Evolutionary conservation across 1,140 invertebrate species (phyloP), one percentile per base, ranked within the genome.

Genomic region (Oncopodura yosiiana): DNA sequence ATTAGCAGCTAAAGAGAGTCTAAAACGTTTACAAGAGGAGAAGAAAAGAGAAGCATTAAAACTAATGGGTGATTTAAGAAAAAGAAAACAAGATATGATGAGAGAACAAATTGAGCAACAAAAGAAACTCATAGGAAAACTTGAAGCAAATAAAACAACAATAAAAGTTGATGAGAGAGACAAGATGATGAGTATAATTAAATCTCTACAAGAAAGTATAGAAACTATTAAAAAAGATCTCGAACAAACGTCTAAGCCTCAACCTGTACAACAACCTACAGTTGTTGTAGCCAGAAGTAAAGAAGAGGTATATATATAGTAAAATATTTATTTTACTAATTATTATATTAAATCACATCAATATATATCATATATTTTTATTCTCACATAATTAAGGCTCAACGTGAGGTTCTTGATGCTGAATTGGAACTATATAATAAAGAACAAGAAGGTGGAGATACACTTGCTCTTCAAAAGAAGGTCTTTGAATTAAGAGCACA

Each of bases 341-440:
- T n/a, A 38, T 38, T 9, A 24, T 53, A 19, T 43, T 12, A 57
- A 26, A 3, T 42, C 29, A 21, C 3, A 18, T 48, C 16, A 11
- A 9, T 21, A 9, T 11, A 18, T 24, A 39, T 61, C 2, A 38
- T 6, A 18, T 53, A 41, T 32, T 51, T 23, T 48, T 48, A 37
- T 46, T 41, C 38, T 30, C 19, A 43, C 19, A 39, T 55, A 4
- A 42, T 67, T 37, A 77, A 87, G 69, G 75, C 83, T 0, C 81
- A 87, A 68, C 85, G 84, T 66, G 86, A 91, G 67, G 81, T 93
- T 37, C 70, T 93, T 16, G 89, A 93, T 66, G 84, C 85, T 0
- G 89, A 93, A 70, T 69, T 93, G 60, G 89, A 93, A 69, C 73
- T 91, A 49, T 87, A 89, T 66, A 85, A 81, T 2, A 85, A 84